Conservation (phyloP, 2,797 vertebrate genomes). For the Vireo griseus region DNA sequence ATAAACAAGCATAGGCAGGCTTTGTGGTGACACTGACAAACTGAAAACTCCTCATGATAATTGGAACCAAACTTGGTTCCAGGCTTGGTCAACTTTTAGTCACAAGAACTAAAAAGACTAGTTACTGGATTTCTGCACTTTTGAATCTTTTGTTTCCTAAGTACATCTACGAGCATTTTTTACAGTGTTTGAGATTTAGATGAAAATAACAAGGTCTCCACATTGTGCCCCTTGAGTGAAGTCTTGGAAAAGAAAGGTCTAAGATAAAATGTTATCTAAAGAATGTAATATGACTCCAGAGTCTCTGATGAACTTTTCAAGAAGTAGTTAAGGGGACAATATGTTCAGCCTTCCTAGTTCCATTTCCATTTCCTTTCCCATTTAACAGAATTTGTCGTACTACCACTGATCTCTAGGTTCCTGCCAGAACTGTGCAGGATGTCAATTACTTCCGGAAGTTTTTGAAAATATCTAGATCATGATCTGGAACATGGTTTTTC, state of each 20-base stretch:
- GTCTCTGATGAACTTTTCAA: background rate
- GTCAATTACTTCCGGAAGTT: background rate
- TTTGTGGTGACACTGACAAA: background rate
- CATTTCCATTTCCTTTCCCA: background rate
- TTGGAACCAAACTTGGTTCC: too few species aligned
- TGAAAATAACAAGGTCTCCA: background rate
- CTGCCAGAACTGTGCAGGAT: background rate
- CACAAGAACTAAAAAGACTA: background rate
- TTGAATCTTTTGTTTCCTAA: background rate
- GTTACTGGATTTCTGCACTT: background rate
- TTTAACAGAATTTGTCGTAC: background rate
- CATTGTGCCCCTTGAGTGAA: background rate
- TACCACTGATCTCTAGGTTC: background rate
- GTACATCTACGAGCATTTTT: background rate
- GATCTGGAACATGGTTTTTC: background rate
- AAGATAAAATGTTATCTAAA: background rate
- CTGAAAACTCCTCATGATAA: too few species aligned
- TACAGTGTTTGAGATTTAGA: background rate
- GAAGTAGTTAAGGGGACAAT: background rate
- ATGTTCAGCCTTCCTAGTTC: background rate
- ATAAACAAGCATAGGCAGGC: background rate
- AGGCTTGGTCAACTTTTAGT: background rate
- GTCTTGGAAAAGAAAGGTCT: background rate
- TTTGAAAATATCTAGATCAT: background rate
- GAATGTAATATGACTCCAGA: background rate